Evolutionary conservation across 2,888 invertebrate genomes (phyloP).

Genomic region (Oasisia sp.): DNA sequence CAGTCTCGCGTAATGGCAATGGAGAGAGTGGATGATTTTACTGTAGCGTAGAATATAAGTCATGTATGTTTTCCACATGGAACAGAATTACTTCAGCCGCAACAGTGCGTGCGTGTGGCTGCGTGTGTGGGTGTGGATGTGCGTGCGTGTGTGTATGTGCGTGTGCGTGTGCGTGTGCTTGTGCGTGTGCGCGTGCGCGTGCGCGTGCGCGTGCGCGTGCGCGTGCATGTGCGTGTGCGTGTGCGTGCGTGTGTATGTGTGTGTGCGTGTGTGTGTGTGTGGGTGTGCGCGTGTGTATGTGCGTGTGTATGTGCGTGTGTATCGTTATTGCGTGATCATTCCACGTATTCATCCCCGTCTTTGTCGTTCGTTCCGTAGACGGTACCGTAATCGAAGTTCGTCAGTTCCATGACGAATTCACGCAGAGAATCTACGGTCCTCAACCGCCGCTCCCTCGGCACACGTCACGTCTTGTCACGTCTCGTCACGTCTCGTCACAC

Average conservation of each 20-base stretch:
- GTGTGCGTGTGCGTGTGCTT: too few relatives aligned
- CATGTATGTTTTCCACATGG: too few relatives aligned
- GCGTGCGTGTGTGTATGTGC: too few relatives aligned
- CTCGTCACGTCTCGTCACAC: too few relatives aligned
- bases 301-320: background rate
- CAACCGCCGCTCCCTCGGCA: background rate
- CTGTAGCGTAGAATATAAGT: too few relatives aligned
- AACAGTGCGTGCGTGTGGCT: background rate
- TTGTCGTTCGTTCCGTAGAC: background rate
- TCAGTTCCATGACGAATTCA: background rate
- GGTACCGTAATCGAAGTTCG: background rate
- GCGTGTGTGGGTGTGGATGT: too few relatives aligned
- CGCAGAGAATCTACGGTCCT: background rate
- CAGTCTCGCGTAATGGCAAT: background rate
- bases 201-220: background rate
- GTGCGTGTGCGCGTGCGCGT: background rate
- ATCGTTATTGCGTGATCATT: background rate
- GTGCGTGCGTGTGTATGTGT: too few relatives aligned
- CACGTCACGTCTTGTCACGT: too few relatives aligned
- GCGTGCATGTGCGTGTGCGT: background rate
- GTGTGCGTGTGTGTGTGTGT: background rate
- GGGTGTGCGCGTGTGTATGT: background rate
- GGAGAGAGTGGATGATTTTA: too few relatives aligned
- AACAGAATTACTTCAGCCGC: too few relatives aligned
- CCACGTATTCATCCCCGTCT: background rate